Base-by-base conservation (phyloP, 1,140 invertebrate genomes). In the Drosophila ohnishii region DNA sequence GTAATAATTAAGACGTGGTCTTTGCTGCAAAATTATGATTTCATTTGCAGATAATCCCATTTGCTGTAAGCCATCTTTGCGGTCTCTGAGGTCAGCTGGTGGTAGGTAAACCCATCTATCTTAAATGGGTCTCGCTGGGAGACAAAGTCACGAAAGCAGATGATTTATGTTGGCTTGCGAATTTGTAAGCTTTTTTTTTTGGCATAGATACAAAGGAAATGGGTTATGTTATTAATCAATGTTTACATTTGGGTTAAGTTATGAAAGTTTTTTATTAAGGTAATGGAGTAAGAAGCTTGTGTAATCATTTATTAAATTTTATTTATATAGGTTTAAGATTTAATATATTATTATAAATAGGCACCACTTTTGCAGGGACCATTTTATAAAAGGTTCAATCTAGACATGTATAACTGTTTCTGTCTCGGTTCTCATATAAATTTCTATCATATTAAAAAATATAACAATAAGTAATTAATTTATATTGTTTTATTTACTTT, bases 1-100 rank as follows among this genome's bases (percentile, higher is more conserved):
- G 3, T 50, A 53, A 66, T 88, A 88, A 87, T 87, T 71, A 88
- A 88, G 80, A 71, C 63, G 72, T 88, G 60, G 67, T 86, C 62
- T 67, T 58, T 47, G 62, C 57, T 45, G 57, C 60, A 70, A 61
- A 65, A 63, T 67, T 74, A 64, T 73, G 53, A 61, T 81, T 71
- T 55, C 70, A 78, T 85, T 85, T 75, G 74, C 30, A 74, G 53
- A 37, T 75, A 53, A 77, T 77, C 67, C 37, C 47, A 81, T 73
- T 81, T 72, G 72, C 25, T 71, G 63, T 44, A 65, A 56, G 40
- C 45, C 45, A 48, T 42, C 37, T 58, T 11, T 48, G 65, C 22
- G 67, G 42, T 69, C 42, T 67, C 42, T 67, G 25, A 13, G 59
- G 48, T 65, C 51, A 62, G 55, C 58, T 59, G 55, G 67, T 51